A percentile compares a stretch with the other conserved stretches of the same genome.
Conservation (phyloP, 2,797 vertebrate species). For the Paguma larvata region DNA sequence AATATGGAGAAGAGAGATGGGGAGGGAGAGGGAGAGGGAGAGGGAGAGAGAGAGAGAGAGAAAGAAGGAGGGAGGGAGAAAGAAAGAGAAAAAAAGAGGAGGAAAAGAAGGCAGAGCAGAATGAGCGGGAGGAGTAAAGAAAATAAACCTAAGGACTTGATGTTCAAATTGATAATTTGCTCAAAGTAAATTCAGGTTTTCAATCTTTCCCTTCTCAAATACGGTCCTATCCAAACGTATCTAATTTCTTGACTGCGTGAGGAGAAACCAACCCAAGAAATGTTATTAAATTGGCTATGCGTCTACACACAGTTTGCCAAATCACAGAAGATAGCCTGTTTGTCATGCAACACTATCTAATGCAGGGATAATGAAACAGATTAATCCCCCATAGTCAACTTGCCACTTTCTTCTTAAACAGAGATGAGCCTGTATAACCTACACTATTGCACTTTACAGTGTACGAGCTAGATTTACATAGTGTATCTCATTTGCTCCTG, state of each 20-base stretch:
- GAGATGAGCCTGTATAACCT: constrained; percentile 18
- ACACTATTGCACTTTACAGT: not conserved
- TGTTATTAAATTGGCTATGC: constrained; percentile 52
- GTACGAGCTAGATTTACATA: not conserved
- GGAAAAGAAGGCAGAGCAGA: not conserved
- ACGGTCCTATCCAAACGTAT: not conserved
- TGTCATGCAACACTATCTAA: constrained; percentile 18
- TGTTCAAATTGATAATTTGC: constrained; percentile 31
- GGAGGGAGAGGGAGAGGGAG: not conserved
- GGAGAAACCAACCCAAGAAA: constrained; percentile 56
- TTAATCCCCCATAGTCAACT: constrained; percentile 33
- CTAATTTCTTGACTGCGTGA: constrained; percentile 56
- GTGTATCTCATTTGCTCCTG: not conserved
- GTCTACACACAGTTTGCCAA: constrained; percentile 46
- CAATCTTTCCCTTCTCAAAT: constrained; percentile 38
- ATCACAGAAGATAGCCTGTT: constrained; percentile 38
- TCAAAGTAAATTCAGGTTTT: constrained; percentile 18
- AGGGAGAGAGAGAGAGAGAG: not conserved
- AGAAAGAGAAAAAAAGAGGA: not conserved
- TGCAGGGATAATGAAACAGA: constrained; percentile 13
- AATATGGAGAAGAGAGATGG: not conserved
- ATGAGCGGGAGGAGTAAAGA: not conserved
- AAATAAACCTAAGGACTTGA: not conserved
- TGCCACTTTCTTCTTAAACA: constrained; percentile 50
- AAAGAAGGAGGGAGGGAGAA: not conserved